Evolutionary conservation across 1,140 invertebrate species (phyloP), one percentile per base, ranked within the genome.

Genomic region (Danaus melanippus): DNA sequence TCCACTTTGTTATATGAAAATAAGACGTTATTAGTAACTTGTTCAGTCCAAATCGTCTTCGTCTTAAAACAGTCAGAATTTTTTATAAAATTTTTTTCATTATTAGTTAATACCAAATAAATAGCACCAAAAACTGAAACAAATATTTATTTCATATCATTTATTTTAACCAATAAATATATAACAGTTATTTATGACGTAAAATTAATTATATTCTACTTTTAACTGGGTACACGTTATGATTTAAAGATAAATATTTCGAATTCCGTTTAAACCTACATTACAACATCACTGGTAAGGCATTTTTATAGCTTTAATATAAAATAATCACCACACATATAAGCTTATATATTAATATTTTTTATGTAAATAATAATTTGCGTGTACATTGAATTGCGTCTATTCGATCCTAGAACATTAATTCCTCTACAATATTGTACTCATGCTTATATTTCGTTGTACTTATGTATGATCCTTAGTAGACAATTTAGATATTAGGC

Each of bases 151-250:
- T 61, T 60, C 57, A 55, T 71, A 71, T 76, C 60, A 71, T 80
- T 84, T 80, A 84, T 73, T 80, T 73, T 79, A 79, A 76, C 74
- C 74, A 86, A 86, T 86, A 86, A 84, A 86, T 84, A 85, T 78
- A 82, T 86, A 86, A 84, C 83, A 86, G 75, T 77, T 82, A 80
- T 71, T 78, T 46, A 49, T 54, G 66, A 60, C 53, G 21, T 32
- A 32, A 67, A 58, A 61, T 60, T 64, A 69, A 48, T 49, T 72
- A 66, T 53, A 56, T 70, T 69, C 63, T 63, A 65, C 46, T 3
- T 49, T 54, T 67, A 60, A 79, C 67, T 75, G 74, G 64, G 68
- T 60, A 56, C 45, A 60, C 43, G 44, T 56, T 52, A 60, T 56
- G 11, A 6, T 17, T 52, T 48, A 56, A 50, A 49, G 15, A 50